Percentiles rank a stretch among this genome's conserved stretches.
Evolutionary conservation across 1,140 invertebrate species (phyloP).

Genomic region (Magallana gigas): DNA sequence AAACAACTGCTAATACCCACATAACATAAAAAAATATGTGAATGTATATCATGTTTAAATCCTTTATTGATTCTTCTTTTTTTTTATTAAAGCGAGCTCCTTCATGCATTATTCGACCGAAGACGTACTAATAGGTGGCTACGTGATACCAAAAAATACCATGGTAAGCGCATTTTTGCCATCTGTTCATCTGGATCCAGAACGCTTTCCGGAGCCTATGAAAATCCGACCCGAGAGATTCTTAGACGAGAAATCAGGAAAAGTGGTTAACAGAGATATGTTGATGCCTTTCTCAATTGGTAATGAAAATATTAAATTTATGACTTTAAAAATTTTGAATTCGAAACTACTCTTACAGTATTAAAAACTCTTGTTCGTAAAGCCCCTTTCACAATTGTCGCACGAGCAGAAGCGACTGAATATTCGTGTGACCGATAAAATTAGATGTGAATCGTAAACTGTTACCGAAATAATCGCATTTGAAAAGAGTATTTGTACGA

Average conservation of each 20-base stretch:
- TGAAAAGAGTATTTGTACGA: no score
- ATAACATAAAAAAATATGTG: no score
- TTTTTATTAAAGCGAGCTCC: not conserved
- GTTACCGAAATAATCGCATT: no score
- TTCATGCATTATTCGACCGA: not conserved
- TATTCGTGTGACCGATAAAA: no score
- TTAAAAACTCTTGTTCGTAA: no score
- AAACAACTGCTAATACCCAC: not conserved
- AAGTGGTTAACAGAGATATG: constrained; percentile 54
- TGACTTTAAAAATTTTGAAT: not conserved
- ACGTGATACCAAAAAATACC: constrained; percentile 68
- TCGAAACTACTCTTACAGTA: no score
- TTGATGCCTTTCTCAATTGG: constrained; percentile 59
- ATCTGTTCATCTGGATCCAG: constrained; percentile 70
- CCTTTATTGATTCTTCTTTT: not conserved
- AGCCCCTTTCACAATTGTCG: no score
- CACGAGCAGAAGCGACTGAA: no score
- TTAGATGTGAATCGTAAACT: no score
- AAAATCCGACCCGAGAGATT: constrained; percentile 85
- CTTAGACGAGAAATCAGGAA: constrained; percentile 68
- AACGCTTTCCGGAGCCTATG: constrained; percentile 84
- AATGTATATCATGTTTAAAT: not conserved
- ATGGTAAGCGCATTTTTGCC: constrained; percentile 71
- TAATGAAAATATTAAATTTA: not conserved
- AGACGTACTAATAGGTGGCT: not conserved